Evolutionary conservation across 2,888 invertebrate species (phyloP).

Genomic region (Phortica okadai): DNA sequence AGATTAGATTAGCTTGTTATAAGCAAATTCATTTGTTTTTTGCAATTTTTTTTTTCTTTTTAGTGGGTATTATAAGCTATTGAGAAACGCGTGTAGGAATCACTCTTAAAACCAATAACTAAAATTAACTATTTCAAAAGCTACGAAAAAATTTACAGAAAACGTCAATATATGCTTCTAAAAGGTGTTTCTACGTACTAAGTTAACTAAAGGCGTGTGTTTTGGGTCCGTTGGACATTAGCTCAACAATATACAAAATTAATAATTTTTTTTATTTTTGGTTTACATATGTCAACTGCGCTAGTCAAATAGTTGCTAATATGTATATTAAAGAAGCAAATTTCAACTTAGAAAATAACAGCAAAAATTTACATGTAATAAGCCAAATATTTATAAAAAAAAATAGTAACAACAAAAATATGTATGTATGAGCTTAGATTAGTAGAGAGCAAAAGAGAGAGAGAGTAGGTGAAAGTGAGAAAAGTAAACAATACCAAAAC

Average conservation of each 20-base stretch:
- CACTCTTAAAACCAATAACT: neutral
- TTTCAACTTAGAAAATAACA: neutral
- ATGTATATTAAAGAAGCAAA: neutral
- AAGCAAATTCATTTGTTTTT: too few species aligned
- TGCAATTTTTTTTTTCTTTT: too few species aligned
- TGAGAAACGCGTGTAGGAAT: neutral
- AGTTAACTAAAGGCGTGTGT: neutral
- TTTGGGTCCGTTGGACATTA: neutral
- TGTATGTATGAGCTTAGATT: slow-evolving; percentile 40
- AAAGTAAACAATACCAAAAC: slow-evolving; percentile 58
- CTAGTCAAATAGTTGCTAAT: neutral
- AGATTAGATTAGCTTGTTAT: neutral
- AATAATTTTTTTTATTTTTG: neutral
- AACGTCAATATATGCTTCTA: too few species aligned
- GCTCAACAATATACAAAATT: neutral
- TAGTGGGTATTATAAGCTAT: too few species aligned
- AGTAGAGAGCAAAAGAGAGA: slow-evolving; percentile 16
- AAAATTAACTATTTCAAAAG: neutral
- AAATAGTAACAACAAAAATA: slow-evolving; percentile 42
- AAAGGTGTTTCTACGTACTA: neutral
- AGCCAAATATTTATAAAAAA: slow-evolving; percentile 36
- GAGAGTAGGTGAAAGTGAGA: neutral
- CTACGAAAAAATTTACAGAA: neutral
- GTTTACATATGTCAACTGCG: neutral
- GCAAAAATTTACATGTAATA: neutral